Percentiles rank a stretch among this genome's conserved stretches.
Evolutionary conservation across 2,797 vertebrate species (phyloP).

Genomic region (Catamblyrhynchus diadema): DNA sequence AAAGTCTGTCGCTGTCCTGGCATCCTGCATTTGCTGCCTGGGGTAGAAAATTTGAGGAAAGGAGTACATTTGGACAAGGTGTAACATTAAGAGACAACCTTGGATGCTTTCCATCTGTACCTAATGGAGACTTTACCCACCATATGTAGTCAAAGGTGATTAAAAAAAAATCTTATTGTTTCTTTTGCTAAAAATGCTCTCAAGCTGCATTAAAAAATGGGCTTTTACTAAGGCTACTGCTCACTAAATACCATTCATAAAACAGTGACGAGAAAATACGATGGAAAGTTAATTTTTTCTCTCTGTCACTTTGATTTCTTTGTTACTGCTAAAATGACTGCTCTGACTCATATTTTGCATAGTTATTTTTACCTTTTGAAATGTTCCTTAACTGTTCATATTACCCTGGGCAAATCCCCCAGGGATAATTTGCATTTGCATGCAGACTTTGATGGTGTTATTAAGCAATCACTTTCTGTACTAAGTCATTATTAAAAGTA

Average conservation of each 20-base stretch:
- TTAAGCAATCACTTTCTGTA: slow-evolving; percentile 65
- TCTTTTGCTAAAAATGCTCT: slow-evolving; percentile 52
- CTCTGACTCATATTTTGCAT: slow-evolving; percentile 66
- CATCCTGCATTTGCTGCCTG: slow-evolving; percentile 74
- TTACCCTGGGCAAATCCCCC: slow-evolving; percentile 47
- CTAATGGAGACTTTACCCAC: slow-evolving; percentile 66
- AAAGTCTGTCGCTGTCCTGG: slow-evolving; percentile 77
- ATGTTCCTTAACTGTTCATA: slow-evolving; percentile 60
- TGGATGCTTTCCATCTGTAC: slow-evolving; percentile 84
- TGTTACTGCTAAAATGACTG: slow-evolving; percentile 56
- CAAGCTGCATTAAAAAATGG: not conserved
- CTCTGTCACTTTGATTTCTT: slow-evolving; percentile 68
- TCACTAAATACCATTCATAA: slow-evolving; percentile 51
- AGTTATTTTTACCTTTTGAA: slow-evolving; percentile 68
- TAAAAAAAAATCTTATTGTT: not conserved
- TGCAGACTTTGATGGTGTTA: slow-evolving; percentile 64
- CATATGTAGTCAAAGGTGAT: slow-evolving; percentile 13
- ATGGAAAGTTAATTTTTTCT: slow-evolving; percentile 66
- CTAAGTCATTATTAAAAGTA: slow-evolving; percentile 64
- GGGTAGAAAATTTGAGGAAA: slow-evolving; percentile 87
- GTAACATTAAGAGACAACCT: slow-evolving; percentile 84
- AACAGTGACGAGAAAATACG: slow-evolving; percentile 2
- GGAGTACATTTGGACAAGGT: slow-evolving; percentile 85
- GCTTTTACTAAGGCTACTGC: slow-evolving; percentile 7
- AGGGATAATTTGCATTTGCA: slow-evolving; percentile 64